Base-by-base conservation (phyloP, 2,113 vertebrate genomes). In the Formicarius rufipectus region DNA sequence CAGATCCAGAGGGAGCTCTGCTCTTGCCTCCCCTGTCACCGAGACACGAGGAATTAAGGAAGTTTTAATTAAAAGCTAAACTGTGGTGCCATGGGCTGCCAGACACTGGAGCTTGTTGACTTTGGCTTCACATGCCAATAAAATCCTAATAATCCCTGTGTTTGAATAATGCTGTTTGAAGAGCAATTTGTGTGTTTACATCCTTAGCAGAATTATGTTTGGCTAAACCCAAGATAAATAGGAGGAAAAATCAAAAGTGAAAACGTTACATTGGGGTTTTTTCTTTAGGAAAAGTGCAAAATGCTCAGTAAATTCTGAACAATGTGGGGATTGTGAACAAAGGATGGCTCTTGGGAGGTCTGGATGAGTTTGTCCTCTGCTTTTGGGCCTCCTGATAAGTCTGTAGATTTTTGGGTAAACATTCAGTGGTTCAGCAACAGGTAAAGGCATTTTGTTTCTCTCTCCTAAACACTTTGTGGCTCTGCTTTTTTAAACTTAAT, bases 1-100 rank as follows among this genome's bases (percentile, higher is more conserved):
- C 4, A 0, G 7, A 4, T 3, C 69, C 62, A 33, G 18, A 2
- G 1, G 25, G 55, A 74, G 59, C n/a, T 94, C 12, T 7, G 72
- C 12, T 16, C 68, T 56, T 76, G 22, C 14, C 42, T 71, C 72
- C 23, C 7, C 2, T 21, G 0, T 0, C 7, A 23, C 27, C 9
- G 12, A 14, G 47, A 7, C 0, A 0, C n/a, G 33, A 12, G 9
- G 19, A 45, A 25, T 35, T 0, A 17, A 42, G 27, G 7, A 7
- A 49, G 27, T 1, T 52, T 62, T 40, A 12, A 17, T n/a, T 52
- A 67, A 50, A 27, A 49, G 4, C 33, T 4, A 1, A 24, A 28
- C 2, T 7, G 7, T 6, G 52, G 35, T 58, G 75, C 25, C 44
- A 18, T 1, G 31, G 31, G 10, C 59, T 62, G 52, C 58, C 12